Evolutionary conservation across 53 echinoderm and acorn worm genomes (phyloP).

Genomic region (Zoroaster sp.): DNA sequence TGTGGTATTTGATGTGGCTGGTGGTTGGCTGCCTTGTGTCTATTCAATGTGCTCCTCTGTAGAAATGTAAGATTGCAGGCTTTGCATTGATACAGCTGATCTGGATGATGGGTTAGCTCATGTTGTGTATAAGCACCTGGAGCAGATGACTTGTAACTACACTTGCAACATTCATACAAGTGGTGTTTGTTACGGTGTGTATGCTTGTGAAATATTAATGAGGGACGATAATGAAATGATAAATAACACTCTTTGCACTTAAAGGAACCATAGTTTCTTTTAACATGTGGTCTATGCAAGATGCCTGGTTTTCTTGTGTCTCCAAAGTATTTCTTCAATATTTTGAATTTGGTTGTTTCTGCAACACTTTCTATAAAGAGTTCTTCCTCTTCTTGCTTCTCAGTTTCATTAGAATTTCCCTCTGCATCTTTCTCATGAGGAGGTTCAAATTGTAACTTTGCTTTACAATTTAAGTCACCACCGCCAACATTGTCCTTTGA

Average conservation of each 20-base stretch:
- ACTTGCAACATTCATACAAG: slow-evolving; percentile 33
- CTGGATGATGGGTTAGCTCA: slow-evolving; percentile 2
- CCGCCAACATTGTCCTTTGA: too few relatives aligned
- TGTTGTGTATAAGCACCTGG: slow-evolving; percentile 46
- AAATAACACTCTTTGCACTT: slow-evolving; percentile 23
- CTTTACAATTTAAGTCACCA: too few relatives aligned
- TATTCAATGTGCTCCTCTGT: slow-evolving; percentile 22
- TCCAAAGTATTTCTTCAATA: slow-evolving; percentile 45
- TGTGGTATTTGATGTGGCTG: neutral
- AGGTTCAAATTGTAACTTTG: too few relatives aligned
- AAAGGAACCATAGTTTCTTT: slow-evolving; percentile 40
- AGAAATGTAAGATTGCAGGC: slow-evolving; percentile 13
- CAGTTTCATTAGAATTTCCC: too few relatives aligned
- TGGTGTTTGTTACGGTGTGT: slow-evolving; percentile 18
- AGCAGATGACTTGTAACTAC: slow-evolving; percentile 13
- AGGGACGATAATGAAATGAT: slow-evolving; percentile 27
- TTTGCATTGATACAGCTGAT: slow-evolving; percentile 13
- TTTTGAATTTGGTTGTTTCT: slow-evolving; percentile 32
- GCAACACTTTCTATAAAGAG: slow-evolving; percentile 21
- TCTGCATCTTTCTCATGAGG: too few relatives aligned
- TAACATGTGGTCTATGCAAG: slow-evolving; percentile 10
- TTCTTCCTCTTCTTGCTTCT: neutral
- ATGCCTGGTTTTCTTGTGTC: slow-evolving; percentile 30
- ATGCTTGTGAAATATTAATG: slow-evolving; percentile 21
- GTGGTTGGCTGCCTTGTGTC: neutral